Conservation (phyloP, 1,140 invertebrate species). For the Drosophila murphyi region DNA sequence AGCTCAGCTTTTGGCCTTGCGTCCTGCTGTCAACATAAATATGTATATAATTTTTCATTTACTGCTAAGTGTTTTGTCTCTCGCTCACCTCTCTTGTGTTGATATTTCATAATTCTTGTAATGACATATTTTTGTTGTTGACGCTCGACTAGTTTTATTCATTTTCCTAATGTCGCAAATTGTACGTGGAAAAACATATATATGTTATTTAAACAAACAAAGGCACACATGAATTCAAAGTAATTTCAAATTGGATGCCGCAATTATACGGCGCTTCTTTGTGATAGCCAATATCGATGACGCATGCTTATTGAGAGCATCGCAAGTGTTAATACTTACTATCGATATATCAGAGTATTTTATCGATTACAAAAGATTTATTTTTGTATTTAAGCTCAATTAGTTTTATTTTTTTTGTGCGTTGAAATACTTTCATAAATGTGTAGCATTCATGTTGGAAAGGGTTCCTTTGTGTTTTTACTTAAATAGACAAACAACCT, state of each 20-base stretch:
- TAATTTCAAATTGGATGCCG: too few species aligned
- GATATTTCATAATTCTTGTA: slow-evolving; percentile 74
- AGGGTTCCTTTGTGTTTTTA: not conserved
- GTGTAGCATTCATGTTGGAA: too few species aligned
- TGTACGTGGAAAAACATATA: not conserved
- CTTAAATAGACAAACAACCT: too few species aligned
- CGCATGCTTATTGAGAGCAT: too few species aligned
- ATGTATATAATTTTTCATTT: slow-evolving; percentile 74
- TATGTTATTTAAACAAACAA: not conserved
- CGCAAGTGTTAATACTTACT: too few species aligned
- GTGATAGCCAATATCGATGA: too few species aligned
- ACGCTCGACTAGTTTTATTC: slow-evolving; percentile 75
- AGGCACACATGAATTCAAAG: not conserved
- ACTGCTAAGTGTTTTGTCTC: slow-evolving; percentile 63
- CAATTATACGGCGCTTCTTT: too few species aligned
- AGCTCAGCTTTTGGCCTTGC: slow-evolving; percentile 28
- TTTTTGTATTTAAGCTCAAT: too few species aligned
- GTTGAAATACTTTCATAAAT: too few species aligned
- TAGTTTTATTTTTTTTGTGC: too few species aligned
- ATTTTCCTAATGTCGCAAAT: slow-evolving; percentile 62
- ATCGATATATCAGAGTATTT: too few species aligned
- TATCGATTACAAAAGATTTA: too few species aligned
- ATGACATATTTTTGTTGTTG: slow-evolving; percentile 69
- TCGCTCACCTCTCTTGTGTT: slow-evolving; percentile 38
- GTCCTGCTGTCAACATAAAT: slow-evolving; percentile 42